phyloP scores from a whole-genome alignment of 2,113 vertebrate genomes.

The Rhinolophus ferrumequinum region DNA sequence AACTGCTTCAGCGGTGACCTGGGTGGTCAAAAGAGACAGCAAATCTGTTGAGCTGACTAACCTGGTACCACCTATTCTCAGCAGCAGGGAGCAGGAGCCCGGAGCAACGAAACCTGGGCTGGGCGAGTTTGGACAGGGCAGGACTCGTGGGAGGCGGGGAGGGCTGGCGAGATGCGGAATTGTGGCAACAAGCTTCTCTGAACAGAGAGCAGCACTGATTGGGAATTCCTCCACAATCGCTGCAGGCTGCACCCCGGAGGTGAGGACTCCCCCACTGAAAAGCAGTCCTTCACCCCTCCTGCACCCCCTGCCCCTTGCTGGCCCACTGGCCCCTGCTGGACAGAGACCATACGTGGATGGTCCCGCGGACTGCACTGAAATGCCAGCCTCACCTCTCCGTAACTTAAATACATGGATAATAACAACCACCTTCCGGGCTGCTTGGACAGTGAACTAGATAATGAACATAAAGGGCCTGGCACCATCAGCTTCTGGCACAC shows the following conservation, averaged over 20 bases:
- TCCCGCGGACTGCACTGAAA: background rate
- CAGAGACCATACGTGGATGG: fast-evolving
- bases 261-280: background rate
- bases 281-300: fast-evolving
- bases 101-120: background rate
- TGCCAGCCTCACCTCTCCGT: background rate
- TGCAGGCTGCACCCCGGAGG: fast-evolving
- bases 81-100: background rate
- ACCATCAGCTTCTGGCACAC: background rate
- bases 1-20: background rate
- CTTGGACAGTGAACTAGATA: background rate
- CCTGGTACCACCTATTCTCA: background rate
- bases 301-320: background rate
- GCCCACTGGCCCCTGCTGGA: fast-evolving
- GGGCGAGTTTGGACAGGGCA: background rate
- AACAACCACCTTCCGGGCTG: background rate
- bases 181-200: background rate
- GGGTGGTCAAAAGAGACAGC: background rate
- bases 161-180: fast-evolving
- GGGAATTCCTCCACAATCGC: background rate
- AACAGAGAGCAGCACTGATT: background rate
- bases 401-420: background rate
- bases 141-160: background rate
- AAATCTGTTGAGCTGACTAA: background rate
- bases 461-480: background rate